Percentiles rank a stretch among this genome's conserved stretches.
These are phyloP conservation scores for Norana najaformis DNA, from an alignment of 2,888 invertebrate genomes.

Conservation along the genomic window DNA sequence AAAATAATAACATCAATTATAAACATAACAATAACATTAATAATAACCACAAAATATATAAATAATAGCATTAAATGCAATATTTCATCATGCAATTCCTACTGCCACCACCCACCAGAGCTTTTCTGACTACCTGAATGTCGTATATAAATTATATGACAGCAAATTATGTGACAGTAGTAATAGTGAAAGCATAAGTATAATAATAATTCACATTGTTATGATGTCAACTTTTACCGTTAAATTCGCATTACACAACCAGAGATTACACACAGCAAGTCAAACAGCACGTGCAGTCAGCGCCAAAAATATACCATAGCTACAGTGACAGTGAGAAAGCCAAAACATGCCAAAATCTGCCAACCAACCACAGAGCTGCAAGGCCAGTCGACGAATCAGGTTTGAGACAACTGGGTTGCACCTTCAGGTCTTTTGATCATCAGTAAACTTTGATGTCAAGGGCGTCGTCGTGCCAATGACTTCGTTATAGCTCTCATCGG, in stretches of 20 bases:
- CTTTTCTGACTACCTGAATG: neutral
- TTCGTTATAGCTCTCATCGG: neutral
- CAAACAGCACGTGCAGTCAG: neutral
- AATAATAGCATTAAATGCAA: neutral
- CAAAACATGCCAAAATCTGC: neutral
- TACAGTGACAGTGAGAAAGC: neutral
- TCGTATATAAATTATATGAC: neutral
- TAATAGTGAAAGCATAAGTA: neutral
- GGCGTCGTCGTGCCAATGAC: neutral
- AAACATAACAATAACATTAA: neutral
- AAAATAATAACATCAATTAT: neutral
- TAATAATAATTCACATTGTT: neutral
- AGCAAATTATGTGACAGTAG: neutral
- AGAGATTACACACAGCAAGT: slow-evolving; percentile 1
- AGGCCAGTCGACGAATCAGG: neutral
- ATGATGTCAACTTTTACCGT: neutral
- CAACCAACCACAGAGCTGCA: neutral
- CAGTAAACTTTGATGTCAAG: neutral
- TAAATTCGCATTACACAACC: slow-evolving; percentile 13
- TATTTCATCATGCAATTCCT: neutral
- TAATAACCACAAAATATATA: neutral
- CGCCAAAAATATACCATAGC: neutral
- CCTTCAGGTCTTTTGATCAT: slow-evolving; percentile 9
- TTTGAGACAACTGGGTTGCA: neutral
- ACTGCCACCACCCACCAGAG: neutral